phyloP scores from a whole-genome alignment of 2,113 vertebrate species.

The Rana temporaria region DNA sequence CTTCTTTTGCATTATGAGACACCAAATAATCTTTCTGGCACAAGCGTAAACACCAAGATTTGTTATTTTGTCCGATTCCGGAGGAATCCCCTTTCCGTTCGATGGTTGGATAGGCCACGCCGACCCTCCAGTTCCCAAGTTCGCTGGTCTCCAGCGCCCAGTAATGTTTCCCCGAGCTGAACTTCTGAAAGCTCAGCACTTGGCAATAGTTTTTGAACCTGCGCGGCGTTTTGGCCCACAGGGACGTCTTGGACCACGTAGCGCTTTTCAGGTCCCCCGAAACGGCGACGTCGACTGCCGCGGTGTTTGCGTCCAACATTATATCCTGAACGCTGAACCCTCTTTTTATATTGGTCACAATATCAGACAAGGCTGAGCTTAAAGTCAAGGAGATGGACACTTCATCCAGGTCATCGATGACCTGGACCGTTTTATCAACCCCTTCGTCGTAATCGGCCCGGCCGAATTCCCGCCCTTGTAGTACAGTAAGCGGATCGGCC shows the following conservation, averaged over 20 bases:
- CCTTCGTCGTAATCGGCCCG: neutral
- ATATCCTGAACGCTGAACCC: neutral
- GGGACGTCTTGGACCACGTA: neutral
- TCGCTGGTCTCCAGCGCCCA: slow-evolving; percentile 50
- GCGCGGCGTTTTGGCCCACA: neutral
- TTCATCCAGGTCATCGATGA: slow-evolving; percentile 16
- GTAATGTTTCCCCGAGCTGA: slow-evolving; percentile 30
- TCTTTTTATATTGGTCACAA: neutral
- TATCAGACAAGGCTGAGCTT: neutral
- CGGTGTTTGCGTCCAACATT: slow-evolving; percentile 19
- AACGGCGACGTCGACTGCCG: slow-evolving; percentile 8
- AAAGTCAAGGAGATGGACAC: slow-evolving; percentile 6
- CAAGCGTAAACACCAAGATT: slow-evolving; percentile 48
- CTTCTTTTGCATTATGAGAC: slow-evolving; percentile 8
- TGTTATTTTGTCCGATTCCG: slow-evolving; percentile 16
- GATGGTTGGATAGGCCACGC: slow-evolving; percentile 28
- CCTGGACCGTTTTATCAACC: neutral
- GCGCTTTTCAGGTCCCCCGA: slow-evolving; percentile 35
- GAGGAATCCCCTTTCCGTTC: slow-evolving; percentile 31
- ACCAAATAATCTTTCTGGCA: slow-evolving; percentile 30
- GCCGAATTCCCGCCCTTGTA: neutral
- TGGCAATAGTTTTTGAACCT: slow-evolving; percentile 35
- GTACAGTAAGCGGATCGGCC: neutral
- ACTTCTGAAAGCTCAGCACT: slow-evolving; percentile 18
- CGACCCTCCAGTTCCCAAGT: slow-evolving; percentile 24